Evolutionary conservation across 2,797 vertebrate species (phyloP).

Genomic region (Neopelma chrysocephalum): DNA sequence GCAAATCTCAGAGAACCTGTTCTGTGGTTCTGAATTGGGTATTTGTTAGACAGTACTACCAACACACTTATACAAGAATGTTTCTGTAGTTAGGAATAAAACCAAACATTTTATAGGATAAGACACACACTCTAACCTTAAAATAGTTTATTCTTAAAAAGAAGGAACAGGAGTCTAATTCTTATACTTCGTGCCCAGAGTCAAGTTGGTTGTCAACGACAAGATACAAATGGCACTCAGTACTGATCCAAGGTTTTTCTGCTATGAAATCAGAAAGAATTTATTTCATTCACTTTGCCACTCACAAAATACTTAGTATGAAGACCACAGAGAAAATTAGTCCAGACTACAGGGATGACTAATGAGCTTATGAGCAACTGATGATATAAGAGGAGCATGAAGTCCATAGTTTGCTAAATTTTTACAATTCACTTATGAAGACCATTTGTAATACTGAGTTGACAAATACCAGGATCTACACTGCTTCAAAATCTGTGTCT

Average conservation of each 20-base stretch:
- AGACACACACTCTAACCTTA: background rate
- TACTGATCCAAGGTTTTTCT: background rate
- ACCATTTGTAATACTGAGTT: background rate
- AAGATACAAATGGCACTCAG: background rate
- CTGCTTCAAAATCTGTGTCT: background rate
- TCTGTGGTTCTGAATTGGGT: background rate
- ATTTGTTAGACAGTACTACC: background rate
- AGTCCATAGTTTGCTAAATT: background rate
- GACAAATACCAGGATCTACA: background rate
- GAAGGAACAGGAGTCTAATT: background rate
- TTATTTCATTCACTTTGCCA: background rate
- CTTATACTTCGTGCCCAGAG: background rate
- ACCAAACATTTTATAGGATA: background rate
- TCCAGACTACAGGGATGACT: background rate
- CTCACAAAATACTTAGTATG: background rate
- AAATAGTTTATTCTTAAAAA: background rate
- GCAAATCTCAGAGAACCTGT: background rate
- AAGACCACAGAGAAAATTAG: background rate
- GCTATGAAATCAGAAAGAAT: background rate
- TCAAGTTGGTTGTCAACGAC: background rate
- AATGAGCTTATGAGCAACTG: background rate
- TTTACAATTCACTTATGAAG: background rate
- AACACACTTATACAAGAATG: background rate
- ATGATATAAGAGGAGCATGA: background rate
- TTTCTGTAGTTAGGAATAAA: background rate